Base-by-base conservation (phyloP, 1,140 invertebrate species). In the Caenorhabditis briggsae region DNA sequence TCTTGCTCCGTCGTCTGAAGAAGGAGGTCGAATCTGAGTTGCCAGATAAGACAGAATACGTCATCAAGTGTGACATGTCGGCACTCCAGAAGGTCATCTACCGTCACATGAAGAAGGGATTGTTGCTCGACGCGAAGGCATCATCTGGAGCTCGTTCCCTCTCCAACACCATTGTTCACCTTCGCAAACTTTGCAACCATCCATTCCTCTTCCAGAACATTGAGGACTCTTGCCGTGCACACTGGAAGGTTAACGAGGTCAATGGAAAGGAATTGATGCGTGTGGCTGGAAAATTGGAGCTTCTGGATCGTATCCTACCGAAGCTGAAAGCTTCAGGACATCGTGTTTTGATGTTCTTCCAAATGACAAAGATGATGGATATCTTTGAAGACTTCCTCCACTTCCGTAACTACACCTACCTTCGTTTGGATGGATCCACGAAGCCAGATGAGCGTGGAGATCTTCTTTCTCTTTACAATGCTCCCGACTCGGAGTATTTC, bases 101-200 rank as follows among this genome's bases (percentile, higher is more conserved):
- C 93, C 95, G 95, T 86, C 97, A 98, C 92, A 98, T 99, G 97
- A 97, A 98, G 74, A 92, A 89, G 65, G 91, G 91, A 7, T 61
- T 92, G 43, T 89, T 91, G 8, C 48, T 84, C 0, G 2, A 20
- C 70, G 65, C 9, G 8, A 58, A n/a, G 7, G 16, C 12, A 98
- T 94, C 82, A 46, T 33, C 97, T 93, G 96, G 96, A 86, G 96
- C 96, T 92, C 96, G 96, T 93, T 96, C 97, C 8, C 94, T 99
- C n/a, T 98, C 98, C 97, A 99, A 99, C 93, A 98, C 97, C 0
- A 98, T 99, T 90, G 97, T 99, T 90, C 98, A 99, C 93, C 93
- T 99, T 87, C 94, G 97, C 82, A 99, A 99, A 93, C 95, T 99
- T 53, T 99, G 97, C 93, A 99, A 99, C 93, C 98, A 99, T 94